phyloP scores from a whole-genome alignment of 2,113 vertebrate species.

The Nesoenas mayeri region DNA sequence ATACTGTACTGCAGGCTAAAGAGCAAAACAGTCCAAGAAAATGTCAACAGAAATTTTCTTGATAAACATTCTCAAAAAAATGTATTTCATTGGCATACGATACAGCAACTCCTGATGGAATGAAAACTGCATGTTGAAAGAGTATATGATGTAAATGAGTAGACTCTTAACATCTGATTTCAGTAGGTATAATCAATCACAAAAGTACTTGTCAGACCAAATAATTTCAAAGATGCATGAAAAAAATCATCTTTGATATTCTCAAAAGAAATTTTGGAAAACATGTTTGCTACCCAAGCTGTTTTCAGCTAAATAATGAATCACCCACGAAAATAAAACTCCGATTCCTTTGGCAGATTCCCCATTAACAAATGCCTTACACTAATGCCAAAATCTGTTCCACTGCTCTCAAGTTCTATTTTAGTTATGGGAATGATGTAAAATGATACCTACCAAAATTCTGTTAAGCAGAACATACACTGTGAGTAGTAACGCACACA shows the following conservation, averaged over 20 bases:
- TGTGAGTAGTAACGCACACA: neutral
- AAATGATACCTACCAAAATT: neutral
- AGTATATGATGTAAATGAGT: neutral
- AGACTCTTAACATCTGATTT: neutral
- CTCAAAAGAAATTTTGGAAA: constrained; percentile 15
- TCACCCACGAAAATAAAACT: neutral
- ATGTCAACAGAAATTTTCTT: neutral
- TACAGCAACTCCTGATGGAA: neutral
- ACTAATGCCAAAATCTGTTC: constrained; percentile 7
- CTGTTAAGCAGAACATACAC: neutral
- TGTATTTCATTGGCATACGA: neutral
- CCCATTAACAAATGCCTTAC: neutral
- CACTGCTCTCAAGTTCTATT: neutral
- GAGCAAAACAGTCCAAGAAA: neutral
- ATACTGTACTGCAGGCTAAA: neutral
- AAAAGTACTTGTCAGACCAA: neutral
- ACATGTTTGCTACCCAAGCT: neutral
- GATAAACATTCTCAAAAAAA: neutral
- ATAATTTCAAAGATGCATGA: neutral
- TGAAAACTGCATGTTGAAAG: neutral
- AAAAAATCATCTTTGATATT: neutral
- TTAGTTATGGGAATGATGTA: neutral
- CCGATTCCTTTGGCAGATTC: constrained; percentile 17
- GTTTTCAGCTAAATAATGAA: constrained; percentile 36
- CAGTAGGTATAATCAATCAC: neutral